These are phyloP conservation scores for Amazona vittata DNA, from an alignment of 2,113 vertebrate genomes.

Conservation along the genomic window DNA sequence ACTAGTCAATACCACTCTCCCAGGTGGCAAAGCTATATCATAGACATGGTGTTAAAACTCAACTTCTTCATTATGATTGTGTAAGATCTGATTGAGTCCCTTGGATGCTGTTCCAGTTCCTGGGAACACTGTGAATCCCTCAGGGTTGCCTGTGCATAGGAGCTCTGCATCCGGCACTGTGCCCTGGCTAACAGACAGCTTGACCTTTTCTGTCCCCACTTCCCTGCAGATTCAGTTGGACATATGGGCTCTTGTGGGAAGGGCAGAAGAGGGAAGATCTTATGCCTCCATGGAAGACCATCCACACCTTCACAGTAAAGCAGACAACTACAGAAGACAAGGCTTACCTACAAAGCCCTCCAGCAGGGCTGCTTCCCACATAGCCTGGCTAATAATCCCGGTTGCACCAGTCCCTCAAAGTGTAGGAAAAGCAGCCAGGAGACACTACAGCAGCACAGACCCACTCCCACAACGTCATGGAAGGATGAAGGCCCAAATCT, in stretches of 20 bases:
- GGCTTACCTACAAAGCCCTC: neutral
- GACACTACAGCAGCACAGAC: neutral
- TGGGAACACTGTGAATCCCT: neutral
- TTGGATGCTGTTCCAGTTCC: neutral
- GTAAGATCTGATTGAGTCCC: neutral
- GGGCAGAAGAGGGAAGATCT: neutral
- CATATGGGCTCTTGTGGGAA: neutral
- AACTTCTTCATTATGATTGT: neutral
- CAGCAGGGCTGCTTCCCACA: neutral
- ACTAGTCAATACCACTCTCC: neutral
- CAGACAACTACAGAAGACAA: neutral
- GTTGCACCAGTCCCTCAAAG: neutral
- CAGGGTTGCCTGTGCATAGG: neutral
- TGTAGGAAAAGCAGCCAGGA: neutral
- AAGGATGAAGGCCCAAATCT: neutral
- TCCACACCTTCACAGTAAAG: neutral
- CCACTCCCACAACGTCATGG: neutral
- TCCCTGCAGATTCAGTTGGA: neutral
- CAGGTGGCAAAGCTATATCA: neutral
- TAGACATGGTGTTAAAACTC: neutral
- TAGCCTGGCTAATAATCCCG: neutral
- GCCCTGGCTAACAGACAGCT: rapidly evolving
- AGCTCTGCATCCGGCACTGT: neutral
- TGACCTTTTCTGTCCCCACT: neutral
- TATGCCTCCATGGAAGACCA: neutral